Percentiles rank a stretch among this genome's conserved stretches.
These are phyloP conservation scores for Alcis repandata DNA, from an alignment of 2,888 invertebrate genomes.

Conservation along the genomic window DNA sequence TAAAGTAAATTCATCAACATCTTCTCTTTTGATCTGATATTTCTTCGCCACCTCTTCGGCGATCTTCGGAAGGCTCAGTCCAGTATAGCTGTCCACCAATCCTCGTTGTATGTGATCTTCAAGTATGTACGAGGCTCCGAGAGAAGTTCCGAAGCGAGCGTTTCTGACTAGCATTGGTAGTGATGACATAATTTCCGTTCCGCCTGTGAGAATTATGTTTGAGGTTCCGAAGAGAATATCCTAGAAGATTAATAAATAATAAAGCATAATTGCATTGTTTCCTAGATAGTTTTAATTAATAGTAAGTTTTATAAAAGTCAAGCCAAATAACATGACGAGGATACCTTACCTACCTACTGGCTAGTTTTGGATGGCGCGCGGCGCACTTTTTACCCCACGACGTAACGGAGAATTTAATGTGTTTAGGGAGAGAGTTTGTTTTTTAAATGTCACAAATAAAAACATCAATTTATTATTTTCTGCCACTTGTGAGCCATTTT, in stretches of 20 bases:
- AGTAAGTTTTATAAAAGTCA: background rate
- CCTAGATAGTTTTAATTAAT: background rate
- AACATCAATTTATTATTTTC: too few species aligned
- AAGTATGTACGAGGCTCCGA: slow-evolving; percentile 91
- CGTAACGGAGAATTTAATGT: too few species aligned
- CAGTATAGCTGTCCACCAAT: slow-evolving; percentile 91
- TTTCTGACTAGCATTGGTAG: slow-evolving; percentile 94
- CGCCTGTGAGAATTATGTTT: slow-evolving; percentile 94
- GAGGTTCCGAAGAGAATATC: slow-evolving; percentile 94
- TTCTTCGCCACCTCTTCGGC: slow-evolving; percentile 94
- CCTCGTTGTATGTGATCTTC: slow-evolving; percentile 89
- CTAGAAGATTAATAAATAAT: slow-evolving; percentile 71
- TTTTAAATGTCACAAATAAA: too few species aligned
- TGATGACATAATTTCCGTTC: slow-evolving; percentile 97
- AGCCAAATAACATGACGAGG: background rate
- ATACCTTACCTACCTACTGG: background rate
- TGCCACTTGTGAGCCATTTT: too few species aligned
- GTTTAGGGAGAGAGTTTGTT: too few species aligned
- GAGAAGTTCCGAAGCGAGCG: slow-evolving; percentile 94
- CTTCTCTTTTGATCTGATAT: slow-evolving; percentile 90
- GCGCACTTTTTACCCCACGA: background rate
- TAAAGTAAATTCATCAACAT: slow-evolving; percentile 93
- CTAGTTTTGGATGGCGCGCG: background rate
- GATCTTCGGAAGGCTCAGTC: slow-evolving; percentile 95
- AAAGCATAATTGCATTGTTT: background rate